phyloP scores from a whole-genome alignment of 1,140 invertebrate species.

The Cryptotermes secundus region DNA sequence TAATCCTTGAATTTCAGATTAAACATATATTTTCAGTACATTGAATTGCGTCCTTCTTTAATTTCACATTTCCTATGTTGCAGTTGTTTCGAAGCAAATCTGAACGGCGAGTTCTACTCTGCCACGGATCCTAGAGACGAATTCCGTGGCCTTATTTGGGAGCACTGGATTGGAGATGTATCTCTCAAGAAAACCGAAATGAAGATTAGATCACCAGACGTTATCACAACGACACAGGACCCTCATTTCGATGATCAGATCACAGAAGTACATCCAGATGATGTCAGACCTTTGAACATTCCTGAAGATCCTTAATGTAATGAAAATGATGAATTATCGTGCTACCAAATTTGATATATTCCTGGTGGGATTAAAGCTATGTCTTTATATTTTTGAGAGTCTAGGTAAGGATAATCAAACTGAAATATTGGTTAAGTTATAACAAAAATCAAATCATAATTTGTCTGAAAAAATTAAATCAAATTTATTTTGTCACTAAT shows the following conservation, averaged over 20 bases:
- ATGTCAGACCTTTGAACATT: slow-evolving; percentile 28
- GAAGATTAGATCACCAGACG: slow-evolving; percentile 29
- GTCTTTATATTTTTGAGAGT: no score
- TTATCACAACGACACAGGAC: background rate
- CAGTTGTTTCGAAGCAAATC: slow-evolving; percentile 61
- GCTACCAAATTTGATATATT: no score
- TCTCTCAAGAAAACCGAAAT: slow-evolving; percentile 52
- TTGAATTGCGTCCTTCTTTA: no score
- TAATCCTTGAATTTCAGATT: no score
- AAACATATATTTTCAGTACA: no score
- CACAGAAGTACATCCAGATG: background rate
- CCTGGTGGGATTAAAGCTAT: no score
- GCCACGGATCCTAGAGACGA: slow-evolving; percentile 47
- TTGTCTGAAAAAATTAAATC: no score
- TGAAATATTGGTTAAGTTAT: no score
- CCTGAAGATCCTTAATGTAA: slow-evolving; percentile 27
- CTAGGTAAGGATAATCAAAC: no score
- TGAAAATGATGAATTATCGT: background rate
- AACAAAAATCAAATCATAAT: no score
- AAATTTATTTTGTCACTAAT: no score
- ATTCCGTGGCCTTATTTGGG: slow-evolving; percentile 62
- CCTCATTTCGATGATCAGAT: background rate
- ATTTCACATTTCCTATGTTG: no score
- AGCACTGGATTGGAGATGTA: slow-evolving; percentile 58
- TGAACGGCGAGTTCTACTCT: slow-evolving; percentile 58